phyloP scores from a whole-genome alignment of 2,113 vertebrate genomes.

The Nothoprocta perdicaria region DNA sequence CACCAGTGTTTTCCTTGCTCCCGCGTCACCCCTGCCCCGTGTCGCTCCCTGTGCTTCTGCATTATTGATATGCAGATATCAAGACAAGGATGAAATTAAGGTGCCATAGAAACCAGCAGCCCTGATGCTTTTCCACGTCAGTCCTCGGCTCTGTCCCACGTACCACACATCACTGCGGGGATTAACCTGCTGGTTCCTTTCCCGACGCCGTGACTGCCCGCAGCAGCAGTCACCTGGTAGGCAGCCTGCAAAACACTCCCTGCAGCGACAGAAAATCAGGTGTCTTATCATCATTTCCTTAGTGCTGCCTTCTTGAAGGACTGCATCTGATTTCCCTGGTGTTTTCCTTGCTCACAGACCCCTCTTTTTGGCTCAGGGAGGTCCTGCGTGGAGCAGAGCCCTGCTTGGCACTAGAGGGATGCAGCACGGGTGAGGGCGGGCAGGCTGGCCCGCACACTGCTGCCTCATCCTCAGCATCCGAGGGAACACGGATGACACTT shows the following conservation, averaged over 20 bases:
- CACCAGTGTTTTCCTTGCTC: constrained; percentile 13
- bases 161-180: background rate
- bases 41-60: background rate
- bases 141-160: background rate
- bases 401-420: background rate
- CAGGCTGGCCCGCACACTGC: background rate
- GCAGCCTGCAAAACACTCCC: rapidly evolving
- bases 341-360: background rate
- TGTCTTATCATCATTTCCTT: background rate
- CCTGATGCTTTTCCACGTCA: background rate
- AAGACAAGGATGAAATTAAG: constrained; percentile 45
- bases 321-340: background rate
- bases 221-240: background rate
- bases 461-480: background rate
- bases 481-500: rapidly evolving
- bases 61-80: constrained; percentile 41
- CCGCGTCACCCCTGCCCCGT: constrained; percentile 13
- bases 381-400: background rate
- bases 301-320: background rate
- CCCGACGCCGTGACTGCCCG: constrained; percentile 9
- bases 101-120: constrained; percentile 2
- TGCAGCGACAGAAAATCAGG: background rate
- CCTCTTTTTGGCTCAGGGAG: background rate
- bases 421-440: background rate
- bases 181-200: constrained; percentile 47